These are phyloP conservation scores for Tauraco erythrolophus DNA, from an alignment of 2,113 vertebrate genomes.

Conservation along the genomic window DNA sequence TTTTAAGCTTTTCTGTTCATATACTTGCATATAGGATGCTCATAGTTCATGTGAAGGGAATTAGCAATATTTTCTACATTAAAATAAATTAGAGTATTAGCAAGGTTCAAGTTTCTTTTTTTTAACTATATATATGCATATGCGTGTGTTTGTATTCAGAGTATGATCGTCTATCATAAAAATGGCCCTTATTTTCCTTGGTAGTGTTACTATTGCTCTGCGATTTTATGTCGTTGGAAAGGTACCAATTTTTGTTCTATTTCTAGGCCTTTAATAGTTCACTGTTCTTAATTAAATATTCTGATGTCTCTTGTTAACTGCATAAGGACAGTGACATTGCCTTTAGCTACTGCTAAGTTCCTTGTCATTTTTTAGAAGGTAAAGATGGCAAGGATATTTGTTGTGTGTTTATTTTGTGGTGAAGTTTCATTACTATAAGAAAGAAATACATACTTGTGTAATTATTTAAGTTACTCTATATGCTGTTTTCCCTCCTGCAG, in stretches of 20 bases:
- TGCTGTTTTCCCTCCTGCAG: not conserved
- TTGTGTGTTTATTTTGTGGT: not conserved
- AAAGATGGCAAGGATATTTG: not conserved
- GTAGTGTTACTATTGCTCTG: not conserved
- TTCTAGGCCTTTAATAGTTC: not conserved
- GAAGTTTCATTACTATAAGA: not conserved
- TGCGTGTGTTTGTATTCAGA: not conserved
- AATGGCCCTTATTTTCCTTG: not conserved
- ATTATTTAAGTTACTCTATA: not conserved
- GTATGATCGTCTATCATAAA: not conserved
- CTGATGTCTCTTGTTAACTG: not conserved
- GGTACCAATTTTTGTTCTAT: not conserved
- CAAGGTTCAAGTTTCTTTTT: not conserved
- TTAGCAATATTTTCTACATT: not conserved
- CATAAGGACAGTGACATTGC: not conserved
- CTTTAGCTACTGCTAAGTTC: not conserved
- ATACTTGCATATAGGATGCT: not conserved
- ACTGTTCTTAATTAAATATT: conserved; percentile 23
- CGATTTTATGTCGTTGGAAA: conserved; percentile 13
- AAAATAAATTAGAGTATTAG: not conserved
- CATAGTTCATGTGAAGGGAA: not conserved
- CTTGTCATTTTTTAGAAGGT: not conserved
- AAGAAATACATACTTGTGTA: not conserved
- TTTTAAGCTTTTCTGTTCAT: not conserved
- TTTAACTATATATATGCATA: not conserved